These are phyloP conservation scores for Euura lappo DNA, from an alignment of 1,140 invertebrate species.

Conservation along the genomic window DNA sequence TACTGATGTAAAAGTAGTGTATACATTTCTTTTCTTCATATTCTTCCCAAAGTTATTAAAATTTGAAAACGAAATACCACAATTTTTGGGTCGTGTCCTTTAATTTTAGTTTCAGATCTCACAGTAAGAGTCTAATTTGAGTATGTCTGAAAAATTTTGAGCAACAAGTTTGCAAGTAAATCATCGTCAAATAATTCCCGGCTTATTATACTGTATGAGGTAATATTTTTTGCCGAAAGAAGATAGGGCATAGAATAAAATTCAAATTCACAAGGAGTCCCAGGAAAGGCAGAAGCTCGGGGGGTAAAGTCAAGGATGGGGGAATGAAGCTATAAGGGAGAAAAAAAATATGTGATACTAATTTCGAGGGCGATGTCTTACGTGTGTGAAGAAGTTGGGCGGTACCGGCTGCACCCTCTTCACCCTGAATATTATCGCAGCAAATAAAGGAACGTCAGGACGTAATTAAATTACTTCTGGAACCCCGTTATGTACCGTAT, in stretches of 20 bases:
- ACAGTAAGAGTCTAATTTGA: background rate
- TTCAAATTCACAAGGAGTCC: background rate
- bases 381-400: background rate
- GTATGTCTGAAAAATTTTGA: background rate
- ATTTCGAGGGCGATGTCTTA: background rate
- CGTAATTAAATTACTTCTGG: background rate
- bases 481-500: background rate
- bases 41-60: no score
- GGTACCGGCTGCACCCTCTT: background rate
- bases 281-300: background rate
- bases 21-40: no score
- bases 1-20: no score
- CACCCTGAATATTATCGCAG: background rate
- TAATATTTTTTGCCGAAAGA: background rate
- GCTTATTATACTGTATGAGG: background rate
- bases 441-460: background rate
- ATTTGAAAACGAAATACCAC: no score
- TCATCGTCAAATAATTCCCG: background rate
- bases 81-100: no score
- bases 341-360: background rate
- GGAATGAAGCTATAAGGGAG: background rate
- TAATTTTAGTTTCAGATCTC: no score
- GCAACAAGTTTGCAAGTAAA: constrained; percentile 2
- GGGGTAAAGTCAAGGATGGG: background rate
- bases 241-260: background rate